phyloP scores from a whole-genome alignment of 2,113 vertebrate species.

The Leuciscus idus region DNA sequence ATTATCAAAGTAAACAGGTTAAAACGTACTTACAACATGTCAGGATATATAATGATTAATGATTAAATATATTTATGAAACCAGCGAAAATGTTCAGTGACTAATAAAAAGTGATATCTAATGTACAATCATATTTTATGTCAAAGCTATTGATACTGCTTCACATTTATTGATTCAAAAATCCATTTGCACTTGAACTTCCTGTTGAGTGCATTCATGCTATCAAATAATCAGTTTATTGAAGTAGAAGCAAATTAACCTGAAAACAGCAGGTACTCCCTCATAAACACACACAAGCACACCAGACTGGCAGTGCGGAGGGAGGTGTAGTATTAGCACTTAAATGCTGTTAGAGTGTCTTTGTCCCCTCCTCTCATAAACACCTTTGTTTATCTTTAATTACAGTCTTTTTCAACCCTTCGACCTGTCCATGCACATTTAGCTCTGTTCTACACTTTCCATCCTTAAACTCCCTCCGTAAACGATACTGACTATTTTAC shows the following conservation, averaged over 20 bases:
- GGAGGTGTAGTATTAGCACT: conserved; percentile 3
- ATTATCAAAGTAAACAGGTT: neutral
- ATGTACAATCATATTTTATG: neutral
- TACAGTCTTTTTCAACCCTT: conserved; percentile 36
- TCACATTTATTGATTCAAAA: neutral
- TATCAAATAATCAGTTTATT: neutral
- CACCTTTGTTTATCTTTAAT: conserved; percentile 59
- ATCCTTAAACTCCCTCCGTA: conserved; percentile 27
- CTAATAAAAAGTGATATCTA: too few relatives aligned
- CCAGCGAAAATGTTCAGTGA: too few relatives aligned
- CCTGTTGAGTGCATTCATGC: neutral
- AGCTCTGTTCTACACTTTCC: neutral
- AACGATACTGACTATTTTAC: neutral
- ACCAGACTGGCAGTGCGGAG: neutral
- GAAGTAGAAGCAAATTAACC: neutral
- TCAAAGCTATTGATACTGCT: neutral
- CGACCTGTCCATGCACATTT: conserved; percentile 32
- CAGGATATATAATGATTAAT: neutral
- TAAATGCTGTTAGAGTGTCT: neutral
- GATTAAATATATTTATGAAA: neutral
- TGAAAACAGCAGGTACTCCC: neutral
- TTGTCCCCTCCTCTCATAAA: conserved; percentile 17
- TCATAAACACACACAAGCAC: neutral
- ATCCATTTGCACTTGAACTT: neutral
- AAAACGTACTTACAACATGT: neutral